Percentiles rank a stretch among this genome's conserved stretches.
phyloP scores from a whole-genome alignment of 2,888 invertebrate genomes.

The Rosalia funebris region DNA sequence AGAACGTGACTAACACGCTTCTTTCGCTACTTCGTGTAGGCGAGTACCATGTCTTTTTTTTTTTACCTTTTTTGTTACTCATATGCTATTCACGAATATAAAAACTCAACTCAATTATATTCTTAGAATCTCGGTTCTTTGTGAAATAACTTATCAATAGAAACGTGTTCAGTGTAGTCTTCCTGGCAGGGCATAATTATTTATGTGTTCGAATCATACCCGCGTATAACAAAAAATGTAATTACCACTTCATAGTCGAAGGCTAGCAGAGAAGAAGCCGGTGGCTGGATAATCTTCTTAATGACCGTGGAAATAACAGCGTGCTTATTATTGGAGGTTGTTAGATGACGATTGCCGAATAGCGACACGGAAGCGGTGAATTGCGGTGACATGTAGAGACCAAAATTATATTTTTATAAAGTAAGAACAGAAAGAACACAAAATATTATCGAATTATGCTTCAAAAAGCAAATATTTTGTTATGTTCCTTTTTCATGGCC shows the following conservation, averaged over 20 bases:
- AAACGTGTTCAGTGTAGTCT: neutral
- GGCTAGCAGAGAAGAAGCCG: slow-evolving; percentile 1
- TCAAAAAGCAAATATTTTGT: too few relatives aligned
- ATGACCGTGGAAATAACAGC: slow-evolving; percentile 12
- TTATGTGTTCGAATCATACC: neutral
- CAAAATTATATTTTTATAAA: too few relatives aligned
- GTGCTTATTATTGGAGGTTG: slow-evolving; percentile 4
- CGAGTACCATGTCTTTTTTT: neutral
- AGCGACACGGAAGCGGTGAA: neutral
- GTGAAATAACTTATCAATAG: neutral
- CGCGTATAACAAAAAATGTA: slow-evolving; percentile 7
- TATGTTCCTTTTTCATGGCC: too few relatives aligned
- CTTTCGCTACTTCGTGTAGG: neutral
- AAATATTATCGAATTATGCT: too few relatives aligned
- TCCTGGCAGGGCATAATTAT: neutral
- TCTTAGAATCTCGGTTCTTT: neutral
- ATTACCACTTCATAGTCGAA: slow-evolving; percentile 5
- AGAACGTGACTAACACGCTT: neutral
- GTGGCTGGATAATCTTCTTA: slow-evolving; percentile 13
- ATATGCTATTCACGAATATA: neutral
- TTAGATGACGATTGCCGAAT: too few relatives aligned
- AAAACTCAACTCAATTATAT: neutral
- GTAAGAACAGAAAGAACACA: too few relatives aligned
- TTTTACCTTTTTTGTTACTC: neutral
- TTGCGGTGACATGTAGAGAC: neutral